Evolutionary conservation across 2,888 invertebrate species (phyloP), one percentile per base, ranked within the genome.

Genomic region (Amaurobius ferox): DNA sequence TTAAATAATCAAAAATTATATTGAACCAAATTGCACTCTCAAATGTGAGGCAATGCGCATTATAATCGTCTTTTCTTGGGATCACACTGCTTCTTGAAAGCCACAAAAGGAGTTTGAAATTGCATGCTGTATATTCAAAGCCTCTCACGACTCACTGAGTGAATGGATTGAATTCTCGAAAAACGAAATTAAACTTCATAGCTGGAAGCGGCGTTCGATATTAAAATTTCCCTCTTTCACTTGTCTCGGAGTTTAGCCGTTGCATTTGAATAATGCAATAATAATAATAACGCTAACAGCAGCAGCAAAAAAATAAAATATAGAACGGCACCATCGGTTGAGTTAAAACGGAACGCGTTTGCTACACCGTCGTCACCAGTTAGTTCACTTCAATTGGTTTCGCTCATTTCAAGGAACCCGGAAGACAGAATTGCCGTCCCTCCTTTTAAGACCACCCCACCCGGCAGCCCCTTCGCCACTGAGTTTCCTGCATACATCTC

Each of bases 371-470:
- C 81, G 61, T 71, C 71, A 66, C 83, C 83, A 85, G 83, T 85
- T 85, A 85, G 83, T 77, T 85, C 83, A 85, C 83, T 85, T 85
- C 83, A 85, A 85, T 85, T 85, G 83, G 83, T 85, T 85, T 85
- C 77, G 83, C 83, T 85, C 83, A 85, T 85, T 85, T 85, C 83
- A 77, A 85, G 83, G 78, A 85, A 85, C 76, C 83, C 83, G 83
- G 83, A 85, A 85, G 83, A 85, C 77, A 77, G 77, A 77, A 85
- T 72, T 85, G 77, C 77, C 66, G 55, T 64, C 40, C 74, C 83
- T 70, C 83, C 55, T 61, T 35, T 29, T 32, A 29, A 66, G 13
- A 9, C 32, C 6, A 6, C 35, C 28, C 26, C n/a, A 23, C 23
- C 67, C 39, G 11, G 64, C 39, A 5, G 2, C 44, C 35, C 67